Base-by-base conservation (phyloP, 2,797 vertebrate genomes). In the Malacoraja senta region DNA sequence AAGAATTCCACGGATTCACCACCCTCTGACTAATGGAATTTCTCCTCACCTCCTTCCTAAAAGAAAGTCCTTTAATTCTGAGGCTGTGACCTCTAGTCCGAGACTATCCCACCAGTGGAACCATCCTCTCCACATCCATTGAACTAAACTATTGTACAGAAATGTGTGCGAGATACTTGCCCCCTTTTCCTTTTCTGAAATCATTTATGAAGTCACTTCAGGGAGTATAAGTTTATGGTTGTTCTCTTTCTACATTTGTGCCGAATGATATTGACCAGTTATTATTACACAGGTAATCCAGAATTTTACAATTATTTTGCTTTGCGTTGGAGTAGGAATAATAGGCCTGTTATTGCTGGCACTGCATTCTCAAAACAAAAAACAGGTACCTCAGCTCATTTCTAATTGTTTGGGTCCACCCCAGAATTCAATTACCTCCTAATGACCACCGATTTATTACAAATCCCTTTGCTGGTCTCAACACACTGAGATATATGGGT, bases 401-500 rank as follows among this genome's bases (percentile, higher is more conserved):
- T 84, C 81, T 84, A 15, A 88, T 65, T 19, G 29, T 19, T 63
- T 65, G 61, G 10, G n/a, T 35, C 35, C 63, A 10, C 15, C 61
- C 8, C 21, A 21, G n/a, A 21, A 3, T 65, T 68, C 61, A 68
- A 21, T 19, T 35, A 32, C n/a, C 8, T 21, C 17, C 19, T 35
- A 88, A 88, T 35, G 84, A 35, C n/a, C 63, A 88, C 32, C 84
- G 68, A 88, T 88, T 32, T 32, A 68, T 68, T 68, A 68, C 63
- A 68, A 44, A 35, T 88, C 63, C n/a, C 6, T n/a, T 35, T 24
- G 63, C 53, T 38, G 65, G 84, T 35, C 61, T 88, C 84, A 68
- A 68, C 10, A 68, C 32, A 35, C 29, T 35, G 84, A 32, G 84
- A 24, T 68, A n/a, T 68, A 35, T 68, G 21, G 1, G 17, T 35